phyloP scores from a whole-genome alignment of 2,797 vertebrate species.

The Betta splendens region DNA sequence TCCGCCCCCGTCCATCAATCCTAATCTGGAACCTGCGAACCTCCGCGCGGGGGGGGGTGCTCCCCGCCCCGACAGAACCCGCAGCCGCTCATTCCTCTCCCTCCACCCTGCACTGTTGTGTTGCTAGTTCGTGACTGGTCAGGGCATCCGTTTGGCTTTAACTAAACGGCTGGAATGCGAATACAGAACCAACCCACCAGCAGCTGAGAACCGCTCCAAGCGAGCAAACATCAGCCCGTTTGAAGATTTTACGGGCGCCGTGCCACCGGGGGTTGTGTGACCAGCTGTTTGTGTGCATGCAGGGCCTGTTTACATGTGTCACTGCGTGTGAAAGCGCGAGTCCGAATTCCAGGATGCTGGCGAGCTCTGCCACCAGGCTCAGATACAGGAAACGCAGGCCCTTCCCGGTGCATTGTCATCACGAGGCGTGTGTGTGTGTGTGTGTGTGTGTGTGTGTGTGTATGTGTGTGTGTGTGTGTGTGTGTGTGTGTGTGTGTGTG shows the following conservation, averaged over 20 bases:
- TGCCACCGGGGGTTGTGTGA: constrained; percentile 62
- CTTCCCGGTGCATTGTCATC: constrained; percentile 53
- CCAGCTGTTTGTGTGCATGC: constrained; percentile 66
- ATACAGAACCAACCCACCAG: constrained; percentile 53
- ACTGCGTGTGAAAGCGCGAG: constrained; percentile 29
- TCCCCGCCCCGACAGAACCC: constrained; percentile 64
- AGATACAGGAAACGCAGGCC: constrained; percentile 62
- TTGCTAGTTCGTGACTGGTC: constrained; percentile 27
- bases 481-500: neutral
- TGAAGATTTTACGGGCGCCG: constrained; percentile 68
- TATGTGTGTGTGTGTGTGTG: constrained; percentile 9
- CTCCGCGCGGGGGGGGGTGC: constrained; percentile 61
- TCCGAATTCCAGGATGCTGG: constrained; percentile 65
- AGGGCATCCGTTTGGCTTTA: constrained; percentile 46
- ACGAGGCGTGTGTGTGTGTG: too few species aligned
- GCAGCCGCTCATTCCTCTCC: constrained; percentile 62
- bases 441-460: too few species aligned
- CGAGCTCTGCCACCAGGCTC: constrained; percentile 47
- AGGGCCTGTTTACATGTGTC: constrained; percentile 67
- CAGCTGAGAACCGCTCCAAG: constrained; percentile 35
- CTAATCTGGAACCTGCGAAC: constrained; percentile 62
- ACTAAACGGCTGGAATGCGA: constrained; percentile 55
- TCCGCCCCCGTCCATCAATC: constrained; percentile 61
- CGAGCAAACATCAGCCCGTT: constrained; percentile 46
- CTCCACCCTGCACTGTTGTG: constrained; percentile 39